Percentiles rank a stretch among this genome's conserved stretches.
Evolutionary conservation across 1,140 invertebrate genomes (phyloP).

Genomic region (Coptotermes formosanus): DNA sequence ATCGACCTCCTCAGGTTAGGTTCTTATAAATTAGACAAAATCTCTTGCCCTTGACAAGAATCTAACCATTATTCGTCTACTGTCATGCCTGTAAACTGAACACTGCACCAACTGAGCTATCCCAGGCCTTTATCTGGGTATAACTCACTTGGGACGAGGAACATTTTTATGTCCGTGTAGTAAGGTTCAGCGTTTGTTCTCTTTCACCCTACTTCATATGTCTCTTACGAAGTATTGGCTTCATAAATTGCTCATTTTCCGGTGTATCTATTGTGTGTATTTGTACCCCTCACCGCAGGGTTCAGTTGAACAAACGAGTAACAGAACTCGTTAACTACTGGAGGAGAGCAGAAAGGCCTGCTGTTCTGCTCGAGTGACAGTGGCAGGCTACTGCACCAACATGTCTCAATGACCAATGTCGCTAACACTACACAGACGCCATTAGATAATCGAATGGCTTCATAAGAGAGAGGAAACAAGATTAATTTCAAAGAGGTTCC

Average conservation of each 20-base stretch:
- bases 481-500: not conserved
- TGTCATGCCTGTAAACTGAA: too few species aligned
- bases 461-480: not conserved
- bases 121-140: too few species aligned
- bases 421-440: not conserved
- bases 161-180: not conserved
- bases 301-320: conserved; percentile 12
- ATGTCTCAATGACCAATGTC: not conserved
- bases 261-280: conserved; percentile 14
- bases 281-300: conserved; percentile 14
- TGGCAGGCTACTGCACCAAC: not conserved
- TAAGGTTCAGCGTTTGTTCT: not conserved
- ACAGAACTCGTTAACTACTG: not conserved
- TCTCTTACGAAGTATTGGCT: not conserved
- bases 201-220: too few species aligned
- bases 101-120: too few species aligned
- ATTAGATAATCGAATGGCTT: not conserved
- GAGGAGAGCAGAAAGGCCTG: not conserved
- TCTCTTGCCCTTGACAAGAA: too few species aligned
- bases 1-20: too few species aligned
- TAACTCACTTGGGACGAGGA: not conserved
- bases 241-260: conserved; percentile 31
- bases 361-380: not conserved
- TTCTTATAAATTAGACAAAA: too few species aligned
- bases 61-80: too few species aligned